Conservation (phyloP, 2,113 vertebrate genomes). For the Gallinago paraguaiae region DNA sequence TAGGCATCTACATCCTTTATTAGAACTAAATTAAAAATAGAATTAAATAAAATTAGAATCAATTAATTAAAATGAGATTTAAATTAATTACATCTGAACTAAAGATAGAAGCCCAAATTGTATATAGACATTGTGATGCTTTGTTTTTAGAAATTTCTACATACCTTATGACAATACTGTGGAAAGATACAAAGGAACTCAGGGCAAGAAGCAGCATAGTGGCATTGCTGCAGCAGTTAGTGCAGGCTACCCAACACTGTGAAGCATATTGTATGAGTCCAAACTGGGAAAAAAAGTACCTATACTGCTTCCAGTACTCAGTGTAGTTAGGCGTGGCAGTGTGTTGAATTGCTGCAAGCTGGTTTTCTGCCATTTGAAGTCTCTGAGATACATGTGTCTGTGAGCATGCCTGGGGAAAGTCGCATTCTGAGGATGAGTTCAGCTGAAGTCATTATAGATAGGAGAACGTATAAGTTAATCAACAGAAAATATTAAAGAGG, state of each 20-base stretch:
- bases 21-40: background rate
- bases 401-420: background rate
- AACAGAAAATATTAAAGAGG: background rate
- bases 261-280: background rate
- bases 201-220: background rate
- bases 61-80: background rate
- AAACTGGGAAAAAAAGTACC: background rate
- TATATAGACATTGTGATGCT: background rate
- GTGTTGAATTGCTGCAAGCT: background rate
- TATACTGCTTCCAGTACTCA: background rate
- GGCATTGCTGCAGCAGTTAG: background rate
- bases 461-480: background rate
- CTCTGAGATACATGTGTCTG: fast-evolving
- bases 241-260: background rate
- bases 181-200: background rate
- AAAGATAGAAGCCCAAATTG: background rate
- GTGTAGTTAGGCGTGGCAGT: background rate
- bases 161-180: background rate
- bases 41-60: background rate
- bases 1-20: background rate
- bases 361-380: background rate
- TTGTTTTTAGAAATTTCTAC: background rate
- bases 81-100: background rate
- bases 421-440: background rate
- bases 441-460: background rate